Conservation (phyloP, 2,113 vertebrate genomes). For the Chunga burmeisteri region DNA sequence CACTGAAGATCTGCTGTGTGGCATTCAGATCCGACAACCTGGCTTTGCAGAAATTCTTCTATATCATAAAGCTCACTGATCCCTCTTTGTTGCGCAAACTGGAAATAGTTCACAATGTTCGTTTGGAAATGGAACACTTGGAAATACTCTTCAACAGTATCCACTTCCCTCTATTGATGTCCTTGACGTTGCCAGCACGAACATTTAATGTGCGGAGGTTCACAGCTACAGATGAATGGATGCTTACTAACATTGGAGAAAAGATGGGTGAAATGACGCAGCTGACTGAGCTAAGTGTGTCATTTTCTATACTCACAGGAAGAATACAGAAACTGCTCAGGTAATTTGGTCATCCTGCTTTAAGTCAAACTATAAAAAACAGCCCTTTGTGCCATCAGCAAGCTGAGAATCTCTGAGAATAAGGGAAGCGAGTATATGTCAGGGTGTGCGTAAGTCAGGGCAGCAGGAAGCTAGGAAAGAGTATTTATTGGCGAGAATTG, state of each 20-base stretch:
- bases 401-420: neutral
- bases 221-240: slow-evolving; percentile 62
- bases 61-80: slow-evolving; percentile 79
- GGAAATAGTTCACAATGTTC: slow-evolving; percentile 92
- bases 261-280: slow-evolving; percentile 78
- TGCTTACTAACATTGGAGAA: slow-evolving; percentile 78
- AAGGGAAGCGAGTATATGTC: neutral
- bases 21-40: slow-evolving; percentile 87
- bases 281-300: slow-evolving; percentile 85
- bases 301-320: slow-evolving; percentile 90
- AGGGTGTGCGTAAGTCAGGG: neutral
- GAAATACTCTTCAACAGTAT: slow-evolving; percentile 84
- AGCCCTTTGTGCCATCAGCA: neutral
- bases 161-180: slow-evolving; percentile 78
- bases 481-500: neutral
- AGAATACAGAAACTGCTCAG: slow-evolving; percentile 84
- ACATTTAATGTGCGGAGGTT: slow-evolving; percentile 81
- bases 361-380: neutral
- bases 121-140: slow-evolving; percentile 86
- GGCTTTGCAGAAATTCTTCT: slow-evolving; percentile 85
- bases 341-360: slow-evolving; percentile 66
- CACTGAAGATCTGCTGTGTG: slow-evolving; percentile 81
- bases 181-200: slow-evolving; percentile 87
- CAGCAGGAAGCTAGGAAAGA: neutral
- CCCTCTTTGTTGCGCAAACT: slow-evolving; percentile 77